Conservation (phyloP, 2,888 invertebrate genomes). For the Operophtera brumata region DNA sequence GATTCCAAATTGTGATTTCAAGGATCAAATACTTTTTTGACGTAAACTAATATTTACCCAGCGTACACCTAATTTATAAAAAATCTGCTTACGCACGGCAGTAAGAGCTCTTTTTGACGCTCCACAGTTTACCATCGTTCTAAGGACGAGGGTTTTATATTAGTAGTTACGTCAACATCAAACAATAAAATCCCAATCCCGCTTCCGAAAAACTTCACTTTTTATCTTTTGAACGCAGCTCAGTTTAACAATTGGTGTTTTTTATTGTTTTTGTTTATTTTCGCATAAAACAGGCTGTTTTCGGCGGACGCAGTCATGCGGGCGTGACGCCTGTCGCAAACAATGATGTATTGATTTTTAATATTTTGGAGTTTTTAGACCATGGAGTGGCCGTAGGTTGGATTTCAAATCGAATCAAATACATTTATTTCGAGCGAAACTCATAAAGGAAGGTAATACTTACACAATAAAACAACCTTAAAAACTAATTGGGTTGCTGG, state of each 20-base stretch:
- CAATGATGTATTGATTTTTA: slow-evolving; percentile 42
- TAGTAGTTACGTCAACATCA: slow-evolving; percentile 23
- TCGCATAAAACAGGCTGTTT: slow-evolving; percentile 37
- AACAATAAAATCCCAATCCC: slow-evolving; percentile 28
- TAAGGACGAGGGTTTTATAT: slow-evolving; percentile 5
- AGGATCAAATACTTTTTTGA: no score
- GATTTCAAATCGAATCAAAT: no score
- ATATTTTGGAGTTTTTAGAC: slow-evolving; percentile 31
- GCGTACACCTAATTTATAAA: no score
- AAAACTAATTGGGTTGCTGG: no score
- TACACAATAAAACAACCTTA: no score
- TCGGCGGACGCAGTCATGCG: slow-evolving; percentile 36
- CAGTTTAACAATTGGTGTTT: slow-evolving; percentile 29
- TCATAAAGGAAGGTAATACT: no score
- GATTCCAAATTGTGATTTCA: no score
- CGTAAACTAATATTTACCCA: no score
- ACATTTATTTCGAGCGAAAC: no score
- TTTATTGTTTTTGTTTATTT: slow-evolving; percentile 34
- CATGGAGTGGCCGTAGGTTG: slow-evolving; percentile 5
- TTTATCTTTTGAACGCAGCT: slow-evolving; percentile 34
- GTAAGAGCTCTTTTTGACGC: neutral
- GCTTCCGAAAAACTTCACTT: slow-evolving; percentile 27
- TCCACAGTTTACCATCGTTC: slow-evolving; percentile 1
- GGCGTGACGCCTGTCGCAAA: slow-evolving; percentile 45
- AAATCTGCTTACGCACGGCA: neutral